These are phyloP conservation scores for Brachionus paranguensis DNA, from an alignment of 1,140 invertebrate species.

Conservation along the genomic window DNA sequence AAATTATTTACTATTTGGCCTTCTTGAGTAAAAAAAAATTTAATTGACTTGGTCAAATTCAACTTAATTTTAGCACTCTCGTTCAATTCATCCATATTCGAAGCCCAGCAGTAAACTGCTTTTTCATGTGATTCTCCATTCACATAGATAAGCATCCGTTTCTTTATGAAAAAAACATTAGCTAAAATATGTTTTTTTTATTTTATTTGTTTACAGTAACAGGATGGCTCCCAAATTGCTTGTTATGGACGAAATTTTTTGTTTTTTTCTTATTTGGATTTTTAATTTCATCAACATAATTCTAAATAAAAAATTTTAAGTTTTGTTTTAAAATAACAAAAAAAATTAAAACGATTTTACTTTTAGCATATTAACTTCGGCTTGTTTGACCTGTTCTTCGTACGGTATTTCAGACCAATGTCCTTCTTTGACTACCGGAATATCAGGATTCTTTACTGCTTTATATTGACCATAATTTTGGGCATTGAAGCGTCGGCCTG, in stretches of 20 bases:
- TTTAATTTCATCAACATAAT: slow-evolving; percentile 48
- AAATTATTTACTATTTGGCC: slow-evolving; percentile 47
- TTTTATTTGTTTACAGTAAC: slow-evolving; percentile 44
- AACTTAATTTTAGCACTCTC: slow-evolving; percentile 49
- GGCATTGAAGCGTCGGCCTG: slow-evolving; percentile 44
- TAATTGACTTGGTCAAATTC: slow-evolving; percentile 49
- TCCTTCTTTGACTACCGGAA: slow-evolving; percentile 52
- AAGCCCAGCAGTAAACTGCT: slow-evolving; percentile 51
- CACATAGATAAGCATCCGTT: slow-evolving; percentile 49
- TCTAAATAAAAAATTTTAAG: slow-evolving; percentile 42
- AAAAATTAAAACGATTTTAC: slow-evolving; percentile 42
- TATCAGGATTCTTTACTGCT: slow-evolving; percentile 43
- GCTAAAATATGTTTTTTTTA: background rate
- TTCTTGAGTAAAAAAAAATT: slow-evolving; percentile 47
- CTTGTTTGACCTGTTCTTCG: slow-evolving; percentile 46
- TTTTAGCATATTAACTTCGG: slow-evolving; percentile 51
- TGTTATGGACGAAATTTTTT: background rate
- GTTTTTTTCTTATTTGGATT: slow-evolving; percentile 45
- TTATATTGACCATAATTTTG: background rate
- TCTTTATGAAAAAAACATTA: slow-evolving; percentile 44
- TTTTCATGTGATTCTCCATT: slow-evolving; percentile 51
- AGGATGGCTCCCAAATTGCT: slow-evolving; percentile 43
- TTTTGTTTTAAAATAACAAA: background rate
- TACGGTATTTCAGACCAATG: slow-evolving; percentile 52
- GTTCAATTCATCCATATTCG: slow-evolving; percentile 48